Evolutionary conservation across 2,113 vertebrate genomes (phyloP).

Genomic region (pig (Sus scrofa)): DNA sequence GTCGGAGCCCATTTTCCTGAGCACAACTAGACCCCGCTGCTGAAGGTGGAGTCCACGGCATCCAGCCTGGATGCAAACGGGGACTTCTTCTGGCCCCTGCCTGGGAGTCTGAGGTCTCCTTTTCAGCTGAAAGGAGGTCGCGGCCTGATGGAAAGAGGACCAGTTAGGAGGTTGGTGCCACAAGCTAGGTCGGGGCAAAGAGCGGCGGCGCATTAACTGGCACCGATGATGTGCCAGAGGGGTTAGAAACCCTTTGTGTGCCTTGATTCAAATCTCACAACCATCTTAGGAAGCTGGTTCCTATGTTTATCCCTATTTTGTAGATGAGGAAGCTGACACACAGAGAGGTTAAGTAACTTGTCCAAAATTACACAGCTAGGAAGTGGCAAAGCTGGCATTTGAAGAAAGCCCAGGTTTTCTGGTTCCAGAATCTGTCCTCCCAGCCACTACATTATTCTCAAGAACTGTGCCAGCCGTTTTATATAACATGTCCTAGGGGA

Average conservation of each 20-base stretch:
- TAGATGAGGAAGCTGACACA: not conserved
- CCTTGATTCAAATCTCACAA: not conserved
- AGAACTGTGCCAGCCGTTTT: not conserved
- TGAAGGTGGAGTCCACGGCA: not conserved
- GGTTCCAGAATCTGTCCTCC: not conserved
- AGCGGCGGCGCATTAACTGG: not conserved
- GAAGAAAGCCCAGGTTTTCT: not conserved
- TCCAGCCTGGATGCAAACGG: not conserved
- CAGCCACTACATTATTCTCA: not conserved
- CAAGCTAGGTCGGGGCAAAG: not conserved
- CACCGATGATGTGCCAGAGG: not conserved
- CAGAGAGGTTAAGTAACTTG: not conserved
- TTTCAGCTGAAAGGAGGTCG: not conserved
- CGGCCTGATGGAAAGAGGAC: not conserved
- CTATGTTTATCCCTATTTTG: not conserved
- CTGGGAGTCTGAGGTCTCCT: not conserved
- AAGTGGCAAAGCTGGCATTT: not conserved
- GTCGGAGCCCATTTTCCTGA: not conserved
- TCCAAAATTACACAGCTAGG: not conserved
- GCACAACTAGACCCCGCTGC: not conserved
- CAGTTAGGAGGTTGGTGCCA: not conserved
- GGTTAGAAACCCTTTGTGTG: not conserved
- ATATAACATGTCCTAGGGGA: not conserved
- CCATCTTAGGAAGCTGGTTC: not conserved
- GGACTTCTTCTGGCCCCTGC: not conserved